A percentile compares a stretch with the other conserved stretches of the same genome.
These are phyloP conservation scores for Camponotus fellah DNA, from an alignment of 2,888 invertebrate genomes.

Conservation along the genomic window DNA sequence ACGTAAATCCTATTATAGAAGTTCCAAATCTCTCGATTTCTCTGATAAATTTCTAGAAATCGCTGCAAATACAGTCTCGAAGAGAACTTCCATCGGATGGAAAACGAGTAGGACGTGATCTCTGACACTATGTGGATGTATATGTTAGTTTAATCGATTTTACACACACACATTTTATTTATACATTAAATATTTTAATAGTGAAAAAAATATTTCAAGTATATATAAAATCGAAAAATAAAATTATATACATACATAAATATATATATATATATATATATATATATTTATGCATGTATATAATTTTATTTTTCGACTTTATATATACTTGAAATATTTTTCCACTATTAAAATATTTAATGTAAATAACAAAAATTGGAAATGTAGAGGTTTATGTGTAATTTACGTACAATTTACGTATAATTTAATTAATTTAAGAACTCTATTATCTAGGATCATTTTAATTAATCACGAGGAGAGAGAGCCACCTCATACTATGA, in stretches of 20 bases:
- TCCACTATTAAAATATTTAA: too few relatives aligned
- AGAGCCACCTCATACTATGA: background rate
- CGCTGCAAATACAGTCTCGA: constrained; percentile 10
- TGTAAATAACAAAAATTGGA: background rate
- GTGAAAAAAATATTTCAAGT: too few relatives aligned
- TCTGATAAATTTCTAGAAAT: constrained; percentile 41
- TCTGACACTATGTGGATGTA: background rate
- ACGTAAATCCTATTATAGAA: constrained; percentile 61
- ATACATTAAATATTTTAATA: background rate
- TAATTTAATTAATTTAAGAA: background rate
- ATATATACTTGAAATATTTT: background rate
- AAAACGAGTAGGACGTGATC: constrained; percentile 27
- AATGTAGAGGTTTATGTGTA: background rate
- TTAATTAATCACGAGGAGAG: constrained; percentile 4
- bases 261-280: background rate
- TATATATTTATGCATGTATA: background rate
- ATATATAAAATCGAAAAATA: too few relatives aligned
- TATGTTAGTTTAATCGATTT: background rate
- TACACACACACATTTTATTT: background rate
- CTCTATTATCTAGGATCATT: background rate
- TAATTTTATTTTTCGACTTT: too few relatives aligned
- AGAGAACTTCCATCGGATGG: background rate
- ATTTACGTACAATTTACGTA: too few relatives aligned
- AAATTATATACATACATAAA: too few relatives aligned
- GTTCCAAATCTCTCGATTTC: constrained; percentile 31